phyloP scores from a whole-genome alignment of 2,113 vertebrate genomes.

The Engystomops pustulosus region DNA sequence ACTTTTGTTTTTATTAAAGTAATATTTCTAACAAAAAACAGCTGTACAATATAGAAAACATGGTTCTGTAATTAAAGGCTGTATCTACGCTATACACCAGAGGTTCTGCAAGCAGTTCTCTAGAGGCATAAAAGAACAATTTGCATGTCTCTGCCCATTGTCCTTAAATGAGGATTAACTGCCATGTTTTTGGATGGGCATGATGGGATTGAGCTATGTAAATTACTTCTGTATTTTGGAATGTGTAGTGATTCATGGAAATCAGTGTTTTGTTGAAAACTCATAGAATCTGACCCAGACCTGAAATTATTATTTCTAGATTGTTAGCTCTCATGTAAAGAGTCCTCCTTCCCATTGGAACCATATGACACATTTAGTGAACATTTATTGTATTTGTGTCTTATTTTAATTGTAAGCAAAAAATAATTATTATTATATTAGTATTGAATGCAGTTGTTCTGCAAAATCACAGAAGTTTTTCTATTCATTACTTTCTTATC shows the following conservation, averaged over 20 bases:
- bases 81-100: background rate
- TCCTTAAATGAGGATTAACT: background rate
- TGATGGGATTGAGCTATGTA: background rate
- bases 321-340: no score
- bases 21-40: background rate
- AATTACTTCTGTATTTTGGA: background rate
- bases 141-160: no score
- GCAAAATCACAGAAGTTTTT: no score
- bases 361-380: no score
- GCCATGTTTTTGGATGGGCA: background rate
- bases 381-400: no score
- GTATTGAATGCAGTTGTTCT: background rate
- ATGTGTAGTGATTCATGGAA: background rate
- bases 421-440: no score
- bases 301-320: no score
- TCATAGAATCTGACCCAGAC: background rate
- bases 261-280: background rate
- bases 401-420: no score
- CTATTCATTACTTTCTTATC: no score
- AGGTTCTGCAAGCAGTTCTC: background rate
- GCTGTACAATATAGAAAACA: background rate
- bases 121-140: no score
- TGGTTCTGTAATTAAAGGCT: background rate
- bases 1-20: background rate
- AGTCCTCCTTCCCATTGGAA: no score